Conservation (phyloP, 2,888 invertebrate species). For the Lasioglossum morio region DNA sequence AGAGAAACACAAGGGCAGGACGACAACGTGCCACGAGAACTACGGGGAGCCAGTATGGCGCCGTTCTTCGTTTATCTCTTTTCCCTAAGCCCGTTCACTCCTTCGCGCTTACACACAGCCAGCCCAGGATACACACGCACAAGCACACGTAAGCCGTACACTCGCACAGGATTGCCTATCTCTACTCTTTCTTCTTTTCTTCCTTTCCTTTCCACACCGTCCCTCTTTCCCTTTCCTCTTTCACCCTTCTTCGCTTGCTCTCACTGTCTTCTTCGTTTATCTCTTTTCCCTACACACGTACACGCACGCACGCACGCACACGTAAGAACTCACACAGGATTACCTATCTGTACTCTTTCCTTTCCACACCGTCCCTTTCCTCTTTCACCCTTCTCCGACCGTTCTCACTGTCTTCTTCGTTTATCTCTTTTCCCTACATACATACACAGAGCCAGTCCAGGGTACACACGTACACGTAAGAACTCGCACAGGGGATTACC, state of each 20-base stretch:
- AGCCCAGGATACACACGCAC: neutral
- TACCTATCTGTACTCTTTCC: constrained; percentile 27
- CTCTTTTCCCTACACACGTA: constrained; percentile 45
- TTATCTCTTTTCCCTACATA: constrained; percentile 51
- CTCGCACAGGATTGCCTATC: neutral
- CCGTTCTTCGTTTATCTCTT: constrained; percentile 60
- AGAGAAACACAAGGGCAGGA: neutral
- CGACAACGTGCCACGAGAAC: constrained; percentile 54
- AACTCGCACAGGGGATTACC: neutral
- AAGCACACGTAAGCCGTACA: neutral
- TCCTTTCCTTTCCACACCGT: constrained; percentile 20
- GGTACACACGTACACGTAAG: neutral
- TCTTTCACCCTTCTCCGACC: constrained; percentile 33
- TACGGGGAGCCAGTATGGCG: constrained; percentile 69
- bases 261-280: constrained; percentile 41
- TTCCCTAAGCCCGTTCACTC: constrained; percentile 55
- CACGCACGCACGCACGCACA: neutral
- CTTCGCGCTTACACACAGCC: constrained; percentile 23
- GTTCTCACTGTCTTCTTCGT: constrained; percentile 38
- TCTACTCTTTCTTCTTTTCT: constrained; percentile 30
- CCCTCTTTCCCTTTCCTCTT: constrained; percentile 19
- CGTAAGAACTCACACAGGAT: neutral
- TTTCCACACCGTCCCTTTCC: constrained; percentile 15
- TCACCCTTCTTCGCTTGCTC: constrained; percentile 36
- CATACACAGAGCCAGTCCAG: neutral